A percentile compares a stretch with the other conserved stretches of the same genome.
phyloP scores from a whole-genome alignment of 1,140 invertebrate genomes.

The Pseudomyrmex cubaensis region DNA sequence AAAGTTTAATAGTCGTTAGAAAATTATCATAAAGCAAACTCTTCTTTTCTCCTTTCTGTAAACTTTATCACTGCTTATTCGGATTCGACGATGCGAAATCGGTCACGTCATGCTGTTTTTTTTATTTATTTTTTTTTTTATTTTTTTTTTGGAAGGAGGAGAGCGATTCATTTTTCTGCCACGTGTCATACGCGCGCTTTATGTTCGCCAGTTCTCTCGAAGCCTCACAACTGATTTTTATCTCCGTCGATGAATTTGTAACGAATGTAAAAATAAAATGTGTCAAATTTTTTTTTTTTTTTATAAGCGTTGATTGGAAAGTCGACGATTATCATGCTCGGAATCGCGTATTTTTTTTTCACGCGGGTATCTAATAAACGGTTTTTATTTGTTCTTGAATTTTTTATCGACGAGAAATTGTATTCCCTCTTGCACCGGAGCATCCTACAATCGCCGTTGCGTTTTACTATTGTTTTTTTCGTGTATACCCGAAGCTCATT shows the following conservation, averaged over 20 bases:
- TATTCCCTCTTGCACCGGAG: conserved; percentile 35
- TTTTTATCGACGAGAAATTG: conserved; percentile 30
- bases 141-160: too few relatives aligned
- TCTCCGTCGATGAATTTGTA: neutral
- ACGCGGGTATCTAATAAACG: neutral
- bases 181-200: too few relatives aligned
- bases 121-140: neutral
- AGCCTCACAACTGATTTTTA: neutral
- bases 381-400: conserved; percentile 23
- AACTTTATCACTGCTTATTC: neutral
- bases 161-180: too few relatives aligned
- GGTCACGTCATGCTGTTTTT: neutral
- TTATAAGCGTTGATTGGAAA: neutral
- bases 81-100: neutral
- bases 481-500: conserved; percentile 12
- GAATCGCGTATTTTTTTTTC: conserved; percentile 18
- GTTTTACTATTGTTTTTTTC: conserved; percentile 28
- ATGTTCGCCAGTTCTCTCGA: too few relatives aligned
- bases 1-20: conserved; percentile 26
- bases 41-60: neutral
- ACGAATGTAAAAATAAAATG: neutral
- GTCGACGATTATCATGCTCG: conserved; percentile 6
- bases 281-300: neutral
- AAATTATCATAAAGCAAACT: neutral
- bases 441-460: neutral